Percentiles rank a stretch among this genome's conserved stretches.
These are phyloP conservation scores for Gallinago paraguaiae DNA, from an alignment of 2,113 vertebrate species.

Conservation along the genomic window DNA sequence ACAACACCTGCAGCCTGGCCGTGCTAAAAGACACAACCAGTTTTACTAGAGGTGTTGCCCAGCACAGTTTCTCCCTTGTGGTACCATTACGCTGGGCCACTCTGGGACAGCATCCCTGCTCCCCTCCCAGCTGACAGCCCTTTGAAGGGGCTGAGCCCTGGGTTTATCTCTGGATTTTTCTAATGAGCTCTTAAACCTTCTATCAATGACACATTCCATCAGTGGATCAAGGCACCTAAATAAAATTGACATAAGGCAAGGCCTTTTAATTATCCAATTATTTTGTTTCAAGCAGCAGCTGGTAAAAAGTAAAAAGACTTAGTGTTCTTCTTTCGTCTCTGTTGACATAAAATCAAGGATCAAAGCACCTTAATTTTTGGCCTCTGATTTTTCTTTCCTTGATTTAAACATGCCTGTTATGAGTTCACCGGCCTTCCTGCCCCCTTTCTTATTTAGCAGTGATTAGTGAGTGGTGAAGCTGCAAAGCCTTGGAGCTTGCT, in stretches of 20 bases:
- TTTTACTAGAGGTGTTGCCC: not conserved
- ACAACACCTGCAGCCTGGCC: not conserved
- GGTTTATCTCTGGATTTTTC: constrained; percentile 41
- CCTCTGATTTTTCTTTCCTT: constrained; percentile 64
- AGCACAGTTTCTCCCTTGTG: not conserved
- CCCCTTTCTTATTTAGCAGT: constrained; percentile 36
- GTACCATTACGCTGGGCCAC: not conserved
- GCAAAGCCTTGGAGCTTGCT: not conserved
- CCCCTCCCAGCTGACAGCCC: not conserved
- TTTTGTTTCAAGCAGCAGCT: constrained; percentile 73
- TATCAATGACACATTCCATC: constrained; percentile 72
- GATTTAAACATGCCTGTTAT: constrained; percentile 52
- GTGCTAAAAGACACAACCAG: not conserved
- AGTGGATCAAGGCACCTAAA: constrained; percentile 74
- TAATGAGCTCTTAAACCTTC: constrained; percentile 65
- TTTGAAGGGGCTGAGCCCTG: constrained; percentile 41
- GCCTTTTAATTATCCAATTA: constrained; percentile 79
- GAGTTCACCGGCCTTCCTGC: constrained; percentile 53
- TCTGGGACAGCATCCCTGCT: not conserved
- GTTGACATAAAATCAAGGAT: constrained; percentile 72
- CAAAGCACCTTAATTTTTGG: constrained; percentile 65
- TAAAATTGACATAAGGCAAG: constrained; percentile 72
- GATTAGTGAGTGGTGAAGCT: constrained; percentile 45
- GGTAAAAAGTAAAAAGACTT: constrained; percentile 64
- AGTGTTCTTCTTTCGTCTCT: constrained; percentile 65